Base-by-base conservation (phyloP, 2,888 invertebrate species). In the Tachina fera region DNA sequence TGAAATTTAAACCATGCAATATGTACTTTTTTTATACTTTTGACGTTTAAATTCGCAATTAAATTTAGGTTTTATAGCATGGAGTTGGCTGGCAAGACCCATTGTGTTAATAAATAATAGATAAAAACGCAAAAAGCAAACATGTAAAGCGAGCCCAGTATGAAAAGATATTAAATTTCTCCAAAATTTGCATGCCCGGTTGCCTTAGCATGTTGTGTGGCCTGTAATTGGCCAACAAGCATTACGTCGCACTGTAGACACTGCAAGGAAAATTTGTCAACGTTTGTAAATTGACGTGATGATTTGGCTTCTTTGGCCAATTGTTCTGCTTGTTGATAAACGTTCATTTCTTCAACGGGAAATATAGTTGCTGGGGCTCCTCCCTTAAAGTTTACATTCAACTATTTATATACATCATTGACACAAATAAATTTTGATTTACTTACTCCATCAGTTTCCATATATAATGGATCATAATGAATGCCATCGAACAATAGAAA, bases 401-500 rank as follows among this genome's bases (percentile, higher is more conserved):
- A 31, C 31, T 31, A 31, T 31, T 31, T 31, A 31, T 31, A 31
- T 8, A 43, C 0, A n/a, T 58, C 0, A 58, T 9, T 58, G 3
- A 58, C 3, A 31, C 4, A 19, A 14, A 41, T 9, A 9, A 3
- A 31, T 10, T 47, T 49, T 39, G 14, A 16, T n/a, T 14, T 81
- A 94, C 95, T 95, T 93, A 97, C 97, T 92, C 95, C 94, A 47
- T 94, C 93, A 5, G 96, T 95, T 93, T 98, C 98, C 93, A 98
- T 94, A 91, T 97, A 97, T 13, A 99, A 93, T 0, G 98, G 98
- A 93, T 99, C 99, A 91, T 99, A 99, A 93, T 99, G 99, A 72
- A 98, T 97, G 19, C 98, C 98, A 93, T 98, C 98, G 91, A 98
- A 99, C 71, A 98, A 94, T 8, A 99, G 93, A 91, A 98, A 96